phyloP scores from a whole-genome alignment of 2,888 invertebrate species.

The Stenodera caucasica region DNA sequence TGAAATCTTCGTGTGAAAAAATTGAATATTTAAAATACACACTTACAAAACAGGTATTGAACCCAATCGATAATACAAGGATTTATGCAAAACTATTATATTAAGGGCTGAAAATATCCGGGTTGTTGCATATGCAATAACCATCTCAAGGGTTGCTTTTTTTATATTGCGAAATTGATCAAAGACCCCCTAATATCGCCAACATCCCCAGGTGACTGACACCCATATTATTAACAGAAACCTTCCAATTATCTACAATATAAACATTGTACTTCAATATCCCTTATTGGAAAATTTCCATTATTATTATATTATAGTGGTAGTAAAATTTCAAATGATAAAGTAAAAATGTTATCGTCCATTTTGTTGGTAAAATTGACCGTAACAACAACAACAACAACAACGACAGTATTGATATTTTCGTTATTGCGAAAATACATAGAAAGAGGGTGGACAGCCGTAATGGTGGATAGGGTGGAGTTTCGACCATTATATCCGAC shows the following conservation, averaged over 20 bases:
- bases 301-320: neutral
- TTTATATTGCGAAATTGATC: neutral
- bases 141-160: slow-evolving; percentile 14
- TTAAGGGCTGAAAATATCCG: slow-evolving; percentile 29
- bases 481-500: slow-evolving; percentile 26
- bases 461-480: slow-evolving; percentile 19
- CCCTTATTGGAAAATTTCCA: neutral
- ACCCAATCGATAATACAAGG: slow-evolving; percentile 23
- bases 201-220: slow-evolving; percentile 46
- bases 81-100: slow-evolving; percentile 35
- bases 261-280: neutral
- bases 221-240: slow-evolving; percentile 42
- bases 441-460: slow-evolving; percentile 19
- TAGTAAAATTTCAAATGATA: neutral
- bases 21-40: too few relatives aligned
- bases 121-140: slow-evolving; percentile 22
- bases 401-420: slow-evolving; percentile 10
- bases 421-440: too few relatives aligned
- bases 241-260: slow-evolving; percentile 25
- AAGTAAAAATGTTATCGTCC: slow-evolving; percentile 18
- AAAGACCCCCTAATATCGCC: slow-evolving; percentile 32
- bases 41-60: too few relatives aligned
- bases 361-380: slow-evolving; percentile 32
- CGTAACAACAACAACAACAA: slow-evolving; percentile 21
- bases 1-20: slow-evolving; percentile 40